Evolutionary conservation across 2,797 vertebrate genomes (phyloP).

Genomic region (Acrossocheilus wenchowensis): DNA sequence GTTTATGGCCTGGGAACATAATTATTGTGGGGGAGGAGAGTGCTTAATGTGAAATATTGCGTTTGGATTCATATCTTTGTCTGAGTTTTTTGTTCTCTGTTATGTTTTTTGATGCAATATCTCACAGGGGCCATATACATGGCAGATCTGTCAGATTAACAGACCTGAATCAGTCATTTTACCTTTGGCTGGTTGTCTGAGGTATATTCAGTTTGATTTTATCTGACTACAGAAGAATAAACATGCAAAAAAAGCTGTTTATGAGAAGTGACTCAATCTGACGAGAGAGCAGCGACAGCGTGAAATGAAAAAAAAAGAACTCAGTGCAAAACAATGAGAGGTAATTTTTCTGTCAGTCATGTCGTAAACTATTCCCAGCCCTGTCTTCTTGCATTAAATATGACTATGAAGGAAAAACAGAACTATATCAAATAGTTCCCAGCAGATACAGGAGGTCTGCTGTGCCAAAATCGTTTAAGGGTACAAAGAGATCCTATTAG

Average conservation of each 20-base stretch:
- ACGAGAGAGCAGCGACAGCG: slow-evolving; percentile 11
- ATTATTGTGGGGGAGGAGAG: slow-evolving; percentile 24
- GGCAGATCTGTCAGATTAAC: neutral
- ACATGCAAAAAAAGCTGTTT: neutral
- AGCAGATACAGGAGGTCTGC: slow-evolving; percentile 1
- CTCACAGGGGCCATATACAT: neutral
- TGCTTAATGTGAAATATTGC: slow-evolving; percentile 30
- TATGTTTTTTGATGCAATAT: neutral
- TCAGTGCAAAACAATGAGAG: slow-evolving; percentile 26
- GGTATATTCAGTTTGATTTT: slow-evolving; percentile 2
- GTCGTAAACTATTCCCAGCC: slow-evolving; percentile 28
- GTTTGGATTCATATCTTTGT: slow-evolving; percentile 26
- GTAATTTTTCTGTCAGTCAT: slow-evolving; percentile 42
- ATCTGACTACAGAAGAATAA: neutral
- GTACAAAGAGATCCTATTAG: slow-evolving; percentile 17
- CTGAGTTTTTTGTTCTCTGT: slow-evolving; percentile 16
- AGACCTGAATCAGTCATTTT: neutral
- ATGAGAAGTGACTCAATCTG: slow-evolving; percentile 12
- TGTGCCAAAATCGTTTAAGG: slow-evolving; percentile 12
- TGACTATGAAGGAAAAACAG: slow-evolving; percentile 32
- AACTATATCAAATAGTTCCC: slow-evolving; percentile 25
- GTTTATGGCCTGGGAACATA: slow-evolving; percentile 52
- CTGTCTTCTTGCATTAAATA: slow-evolving; percentile 26
- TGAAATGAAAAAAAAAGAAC: slow-evolving; percentile 32
- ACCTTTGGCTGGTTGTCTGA: neutral